A percentile compares a stretch with the other conserved stretches of the same genome.
These are phyloP conservation scores for Chelon auratus DNA, from an alignment of 2,797 vertebrate species.

Conservation along the genomic window DNA sequence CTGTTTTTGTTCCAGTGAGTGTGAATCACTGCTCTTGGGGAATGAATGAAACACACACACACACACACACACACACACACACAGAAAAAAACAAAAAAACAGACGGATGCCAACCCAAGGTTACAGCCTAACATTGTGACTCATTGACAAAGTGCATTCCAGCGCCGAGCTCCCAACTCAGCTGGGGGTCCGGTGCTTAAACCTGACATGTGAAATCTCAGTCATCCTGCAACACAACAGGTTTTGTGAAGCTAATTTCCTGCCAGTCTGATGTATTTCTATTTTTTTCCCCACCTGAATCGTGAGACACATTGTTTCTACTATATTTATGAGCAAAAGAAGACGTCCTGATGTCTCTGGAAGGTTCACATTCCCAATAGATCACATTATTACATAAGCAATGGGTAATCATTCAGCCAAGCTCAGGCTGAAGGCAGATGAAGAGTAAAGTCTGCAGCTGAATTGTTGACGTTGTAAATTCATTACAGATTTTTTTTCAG, in stretches of 20 bases:
- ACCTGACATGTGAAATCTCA: conserved; percentile 38
- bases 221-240: conserved; percentile 16
- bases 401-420: conserved; percentile 63
- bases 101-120: conserved; percentile 47
- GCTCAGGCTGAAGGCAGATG: conserved; percentile 13
- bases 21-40: conserved; percentile 58
- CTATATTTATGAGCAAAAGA: conserved; percentile 1
- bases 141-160: conserved; percentile 77
- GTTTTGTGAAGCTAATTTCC: conserved; percentile 4
- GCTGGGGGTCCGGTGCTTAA: conserved; percentile 56
- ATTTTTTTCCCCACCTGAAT: not conserved
- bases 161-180: conserved; percentile 46
- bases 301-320: not conserved
- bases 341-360: conserved; percentile 28
- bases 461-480: conserved; percentile 40
- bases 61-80: conserved; percentile 14
- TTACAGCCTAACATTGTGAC: conserved; percentile 63
- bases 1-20: conserved; percentile 26
- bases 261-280: not conserved
- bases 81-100: conserved; percentile 28
- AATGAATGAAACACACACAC: conserved; percentile 53
- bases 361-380: conserved; percentile 29
- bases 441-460: conserved; percentile 58
- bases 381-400: conserved; percentile 60
- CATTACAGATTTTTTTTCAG: conserved; percentile 37